These are phyloP conservation scores for Nibea coibor DNA, from an alignment of 2,113 vertebrate genomes.

Conservation along the genomic window DNA sequence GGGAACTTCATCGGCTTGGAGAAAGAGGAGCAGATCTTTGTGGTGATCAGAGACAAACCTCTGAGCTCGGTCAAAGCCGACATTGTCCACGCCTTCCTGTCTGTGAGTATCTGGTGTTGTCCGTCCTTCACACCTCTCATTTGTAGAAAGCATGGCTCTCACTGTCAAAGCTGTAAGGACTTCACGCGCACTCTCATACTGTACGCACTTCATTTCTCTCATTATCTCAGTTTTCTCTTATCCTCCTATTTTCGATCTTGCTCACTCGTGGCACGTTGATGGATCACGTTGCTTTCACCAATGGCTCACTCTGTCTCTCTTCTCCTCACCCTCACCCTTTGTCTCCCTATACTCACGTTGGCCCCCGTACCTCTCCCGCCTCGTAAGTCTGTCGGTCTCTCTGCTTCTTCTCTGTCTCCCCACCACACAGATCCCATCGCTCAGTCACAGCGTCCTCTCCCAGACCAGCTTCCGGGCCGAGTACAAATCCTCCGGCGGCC, in stretches of 20 bases:
- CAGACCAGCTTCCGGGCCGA: slow-evolving; percentile 96
- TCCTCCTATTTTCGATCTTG: slow-evolving; percentile 37
- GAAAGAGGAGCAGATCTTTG: slow-evolving; percentile 95
- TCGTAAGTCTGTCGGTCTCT: slow-evolving; percentile 78
- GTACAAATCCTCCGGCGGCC: slow-evolving; percentile 92
- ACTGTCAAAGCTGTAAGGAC: slow-evolving; percentile 29
- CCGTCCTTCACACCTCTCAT: slow-evolving; percentile 39
- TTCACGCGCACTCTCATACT: slow-evolving; percentile 50
- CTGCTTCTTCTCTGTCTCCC: slow-evolving; percentile 77
- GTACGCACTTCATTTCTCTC: slow-evolving; percentile 60
- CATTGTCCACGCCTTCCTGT: slow-evolving; percentile 95
- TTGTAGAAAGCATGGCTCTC: slow-evolving; percentile 62
- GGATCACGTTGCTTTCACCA: slow-evolving; percentile 74
- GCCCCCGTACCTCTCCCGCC: slow-evolving; percentile 71
- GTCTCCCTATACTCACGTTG: slow-evolving; percentile 77
- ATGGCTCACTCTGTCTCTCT: slow-evolving; percentile 78
- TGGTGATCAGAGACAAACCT: slow-evolving; percentile 94
- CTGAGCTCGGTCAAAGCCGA: slow-evolving; percentile 95
- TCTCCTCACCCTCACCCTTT: slow-evolving; percentile 80
- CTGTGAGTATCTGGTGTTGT: slow-evolving; percentile 83
- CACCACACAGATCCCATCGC: slow-evolving; percentile 89
- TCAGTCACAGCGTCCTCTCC: slow-evolving; percentile 95
- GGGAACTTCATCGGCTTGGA: slow-evolving; percentile 95
- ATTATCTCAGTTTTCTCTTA: slow-evolving; percentile 61
- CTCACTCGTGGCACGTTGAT: slow-evolving; percentile 65